These are phyloP conservation scores for Amblyraja radiata DNA, from an alignment of 2,797 vertebrate genomes.

Conservation along the genomic window DNA sequence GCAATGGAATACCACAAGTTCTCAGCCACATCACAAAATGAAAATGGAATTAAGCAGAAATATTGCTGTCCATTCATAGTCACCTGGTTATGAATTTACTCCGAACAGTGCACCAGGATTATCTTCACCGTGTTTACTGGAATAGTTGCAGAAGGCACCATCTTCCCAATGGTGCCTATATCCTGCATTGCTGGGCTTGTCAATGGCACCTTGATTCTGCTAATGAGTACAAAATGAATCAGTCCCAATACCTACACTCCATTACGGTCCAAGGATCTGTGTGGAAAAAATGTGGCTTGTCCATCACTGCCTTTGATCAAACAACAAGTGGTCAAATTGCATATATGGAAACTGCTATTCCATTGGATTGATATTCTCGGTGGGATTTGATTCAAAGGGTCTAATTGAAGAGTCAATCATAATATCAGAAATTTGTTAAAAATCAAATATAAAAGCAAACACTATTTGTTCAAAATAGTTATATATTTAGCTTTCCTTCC, in stretches of 20 bases:
- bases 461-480: not conserved
- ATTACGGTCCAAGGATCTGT: not conserved
- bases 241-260: not conserved
- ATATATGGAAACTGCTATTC: not conserved
- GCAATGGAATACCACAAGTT: no score
- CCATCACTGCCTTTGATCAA: not conserved
- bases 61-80: no score
- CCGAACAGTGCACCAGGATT: no score
- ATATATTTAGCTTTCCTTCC: not conserved
- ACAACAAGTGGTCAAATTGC: not conserved
- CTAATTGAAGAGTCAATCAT: not conserved
- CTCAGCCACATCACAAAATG: no score
- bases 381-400: not conserved
- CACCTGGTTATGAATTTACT: no score
- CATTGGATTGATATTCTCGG: not conserved
- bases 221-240: not conserved
- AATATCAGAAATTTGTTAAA: not conserved
- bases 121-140: no score
- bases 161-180: no score
- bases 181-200: no score
- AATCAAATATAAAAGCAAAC: not conserved
- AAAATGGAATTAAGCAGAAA: no score
- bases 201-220: no score
- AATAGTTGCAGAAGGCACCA: no score
- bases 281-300: not conserved